Evolutionary conservation across 2,113 vertebrate genomes (phyloP).

Genomic region (Sula dactylatra): DNA sequence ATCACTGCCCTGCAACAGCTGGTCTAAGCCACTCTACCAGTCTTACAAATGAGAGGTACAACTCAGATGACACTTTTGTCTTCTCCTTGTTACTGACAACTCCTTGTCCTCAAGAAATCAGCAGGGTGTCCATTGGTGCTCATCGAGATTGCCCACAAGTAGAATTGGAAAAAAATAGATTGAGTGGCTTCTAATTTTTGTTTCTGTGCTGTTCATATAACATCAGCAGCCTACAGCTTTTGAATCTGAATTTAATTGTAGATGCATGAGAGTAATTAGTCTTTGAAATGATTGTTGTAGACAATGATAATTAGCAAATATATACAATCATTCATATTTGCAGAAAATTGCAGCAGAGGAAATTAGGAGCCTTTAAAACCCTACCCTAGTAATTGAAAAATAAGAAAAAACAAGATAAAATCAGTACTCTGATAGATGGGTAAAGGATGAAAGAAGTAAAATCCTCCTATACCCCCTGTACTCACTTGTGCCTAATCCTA

Average conservation of each 20-base stretch:
- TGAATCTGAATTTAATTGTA: not conserved
- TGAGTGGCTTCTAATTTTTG: not conserved
- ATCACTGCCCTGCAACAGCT: not conserved
- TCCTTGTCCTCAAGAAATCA: not conserved
- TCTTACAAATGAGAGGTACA: not conserved
- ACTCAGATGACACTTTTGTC: not conserved
- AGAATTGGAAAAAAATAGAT: not conserved
- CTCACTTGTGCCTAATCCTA: not conserved
- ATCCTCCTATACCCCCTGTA: not conserved
- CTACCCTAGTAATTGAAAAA: not conserved
- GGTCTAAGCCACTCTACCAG: not conserved
- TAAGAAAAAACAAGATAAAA: not conserved
- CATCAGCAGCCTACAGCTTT: not conserved
- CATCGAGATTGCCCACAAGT: not conserved
- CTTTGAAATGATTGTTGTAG: not conserved
- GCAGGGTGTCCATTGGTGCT: not conserved
- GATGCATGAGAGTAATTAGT: not conserved
- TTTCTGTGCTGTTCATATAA: not conserved
- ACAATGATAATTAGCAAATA: not conserved
- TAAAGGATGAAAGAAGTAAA: not conserved
- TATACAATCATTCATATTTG: not conserved
- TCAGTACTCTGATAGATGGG: not conserved
- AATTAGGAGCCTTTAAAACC: not conserved
- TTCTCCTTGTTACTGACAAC: not conserved
- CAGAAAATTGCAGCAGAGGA: not conserved